phyloP scores from a whole-genome alignment of 2,113 vertebrate species.

The Ictidomys tridecemlineatus region DNA sequence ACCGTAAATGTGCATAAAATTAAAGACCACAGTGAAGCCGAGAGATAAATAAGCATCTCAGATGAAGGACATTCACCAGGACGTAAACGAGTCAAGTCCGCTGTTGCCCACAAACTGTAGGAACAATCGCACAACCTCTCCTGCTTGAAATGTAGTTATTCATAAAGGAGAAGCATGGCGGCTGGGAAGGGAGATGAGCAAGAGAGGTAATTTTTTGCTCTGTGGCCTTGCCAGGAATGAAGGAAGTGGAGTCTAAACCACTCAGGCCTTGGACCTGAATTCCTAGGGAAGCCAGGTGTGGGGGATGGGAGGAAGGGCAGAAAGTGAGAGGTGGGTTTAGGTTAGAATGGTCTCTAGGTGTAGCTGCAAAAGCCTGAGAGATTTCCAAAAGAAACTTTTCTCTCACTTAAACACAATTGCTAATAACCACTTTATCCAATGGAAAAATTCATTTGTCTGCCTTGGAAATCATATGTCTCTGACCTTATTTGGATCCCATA shows the following conservation, averaged over 20 bases:
- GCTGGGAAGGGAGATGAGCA: not conserved
- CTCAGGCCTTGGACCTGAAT: not conserved
- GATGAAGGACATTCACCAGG: not conserved
- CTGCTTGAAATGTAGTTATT: not conserved
- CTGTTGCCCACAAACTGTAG: not conserved
- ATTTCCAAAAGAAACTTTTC: not conserved
- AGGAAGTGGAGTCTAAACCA: not conserved
- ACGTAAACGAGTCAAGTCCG: not conserved
- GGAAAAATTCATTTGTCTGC: not conserved
- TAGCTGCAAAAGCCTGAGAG: not conserved
- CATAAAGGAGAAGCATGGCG: not conserved
- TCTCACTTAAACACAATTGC: not conserved
- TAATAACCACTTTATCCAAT: not conserved
- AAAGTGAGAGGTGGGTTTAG: not conserved
- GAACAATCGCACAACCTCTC: not conserved
- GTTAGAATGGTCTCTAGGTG: not conserved
- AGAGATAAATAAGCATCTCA: not conserved
- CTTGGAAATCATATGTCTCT: not conserved
- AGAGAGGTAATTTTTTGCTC: not conserved
- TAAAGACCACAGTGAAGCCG: not conserved
- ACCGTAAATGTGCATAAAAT: not conserved
- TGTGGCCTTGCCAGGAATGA: not conserved
- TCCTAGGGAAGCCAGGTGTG: not conserved
- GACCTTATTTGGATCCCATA: not conserved
- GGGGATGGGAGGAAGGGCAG: not conserved